These are phyloP conservation scores for Rhyacophila evoluta DNA, from an alignment of 2,888 invertebrate species.

Conservation along the genomic window DNA sequence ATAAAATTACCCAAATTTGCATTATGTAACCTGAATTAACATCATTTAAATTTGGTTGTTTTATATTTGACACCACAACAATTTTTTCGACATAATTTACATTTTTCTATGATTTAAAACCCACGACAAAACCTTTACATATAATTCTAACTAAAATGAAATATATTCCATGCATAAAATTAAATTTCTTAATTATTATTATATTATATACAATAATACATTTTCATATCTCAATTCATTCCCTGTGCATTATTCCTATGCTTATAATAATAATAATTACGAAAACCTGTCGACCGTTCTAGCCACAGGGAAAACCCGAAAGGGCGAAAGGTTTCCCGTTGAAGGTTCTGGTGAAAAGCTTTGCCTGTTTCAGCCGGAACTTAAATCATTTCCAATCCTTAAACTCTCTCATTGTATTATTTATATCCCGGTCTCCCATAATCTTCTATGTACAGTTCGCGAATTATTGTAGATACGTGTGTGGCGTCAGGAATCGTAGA, in stretches of 20 bases:
- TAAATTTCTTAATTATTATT: not conserved
- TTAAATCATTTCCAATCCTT: conserved; percentile 49
- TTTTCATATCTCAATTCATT: not conserved
- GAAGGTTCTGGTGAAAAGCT: conserved; percentile 25
- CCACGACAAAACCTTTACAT: no score
- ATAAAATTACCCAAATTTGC: no score
- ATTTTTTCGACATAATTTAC: no score
- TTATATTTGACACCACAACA: no score
- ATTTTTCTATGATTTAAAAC: no score
- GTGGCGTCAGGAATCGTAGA: not conserved
- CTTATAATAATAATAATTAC: conserved; percentile 12
- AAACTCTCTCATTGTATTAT: conserved; percentile 48
- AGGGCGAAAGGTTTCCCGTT: not conserved
- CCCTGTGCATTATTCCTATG: not conserved
- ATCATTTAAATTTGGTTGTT: no score
- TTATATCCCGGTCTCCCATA: conserved; percentile 27
- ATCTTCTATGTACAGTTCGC: conserved; percentile 11
- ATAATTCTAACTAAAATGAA: no score
- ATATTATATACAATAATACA: not conserved
- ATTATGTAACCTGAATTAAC: no score
- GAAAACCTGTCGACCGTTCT: not conserved
- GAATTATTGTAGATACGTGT: not conserved
- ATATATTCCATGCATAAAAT: no score
- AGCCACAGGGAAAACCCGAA: conserved; percentile 19
- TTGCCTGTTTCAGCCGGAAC: conserved; percentile 42